Conservation (phyloP, 2,888 invertebrate species). For the Chloroclysta siterata region DNA sequence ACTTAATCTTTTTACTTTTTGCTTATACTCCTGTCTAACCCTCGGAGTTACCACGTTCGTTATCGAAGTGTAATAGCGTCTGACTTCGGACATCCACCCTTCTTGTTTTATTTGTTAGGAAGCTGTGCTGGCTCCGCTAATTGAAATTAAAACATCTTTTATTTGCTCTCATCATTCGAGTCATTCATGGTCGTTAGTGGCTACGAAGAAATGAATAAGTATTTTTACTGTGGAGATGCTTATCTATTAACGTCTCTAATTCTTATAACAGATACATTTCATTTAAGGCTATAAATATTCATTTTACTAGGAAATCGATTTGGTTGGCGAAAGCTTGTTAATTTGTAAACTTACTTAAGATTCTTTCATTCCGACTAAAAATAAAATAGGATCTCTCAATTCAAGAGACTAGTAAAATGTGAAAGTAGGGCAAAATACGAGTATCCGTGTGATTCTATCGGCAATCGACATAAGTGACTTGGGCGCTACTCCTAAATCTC, state of each 20-base stretch:
- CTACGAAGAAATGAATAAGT: conserved; percentile 25
- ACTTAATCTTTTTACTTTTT: conserved; percentile 64
- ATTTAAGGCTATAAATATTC: conserved; percentile 21
- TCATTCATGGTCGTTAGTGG: conserved; percentile 44
- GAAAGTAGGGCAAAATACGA: conserved; percentile 36
- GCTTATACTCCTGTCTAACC: conserved; percentile 64
- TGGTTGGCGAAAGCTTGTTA: conserved; percentile 29
- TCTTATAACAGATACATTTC: conserved; percentile 6
- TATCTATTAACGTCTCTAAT: conserved; percentile 16
- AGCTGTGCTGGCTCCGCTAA: conserved; percentile 55
- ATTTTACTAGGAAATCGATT: conserved; percentile 25
- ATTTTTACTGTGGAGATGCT: conserved; percentile 6
- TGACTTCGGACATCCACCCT: conserved; percentile 54
- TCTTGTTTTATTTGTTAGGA: conserved; percentile 62
- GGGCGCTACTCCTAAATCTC: conserved; percentile 53
- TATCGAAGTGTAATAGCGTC: conserved; percentile 61
- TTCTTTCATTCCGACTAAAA: background rate
- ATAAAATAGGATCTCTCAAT: conserved; percentile 14
- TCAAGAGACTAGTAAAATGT: conserved; percentile 21
- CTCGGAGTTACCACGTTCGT: conserved; percentile 51
- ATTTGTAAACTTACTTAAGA: background rate
- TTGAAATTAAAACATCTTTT: conserved; percentile 59
- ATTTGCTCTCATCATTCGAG: conserved; percentile 49
- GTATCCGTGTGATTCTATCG: conserved; percentile 42
- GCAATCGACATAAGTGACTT: conserved; percentile 46